phyloP scores from a whole-genome alignment of 2,888 invertebrate species.

The Temnothorax ravouxi region DNA sequence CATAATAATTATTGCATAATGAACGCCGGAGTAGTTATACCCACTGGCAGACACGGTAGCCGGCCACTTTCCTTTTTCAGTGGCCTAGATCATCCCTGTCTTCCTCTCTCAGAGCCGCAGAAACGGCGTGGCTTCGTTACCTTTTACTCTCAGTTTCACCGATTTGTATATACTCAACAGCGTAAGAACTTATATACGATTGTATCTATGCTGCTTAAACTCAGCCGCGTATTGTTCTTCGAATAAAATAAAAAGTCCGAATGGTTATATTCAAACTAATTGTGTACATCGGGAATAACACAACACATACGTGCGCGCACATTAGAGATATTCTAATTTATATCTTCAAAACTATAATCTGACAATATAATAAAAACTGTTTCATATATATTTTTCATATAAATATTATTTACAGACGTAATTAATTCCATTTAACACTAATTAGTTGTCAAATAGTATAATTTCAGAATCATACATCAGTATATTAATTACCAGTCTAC shows the following conservation, averaged over 20 bases:
- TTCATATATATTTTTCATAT: background rate
- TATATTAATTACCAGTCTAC: background rate
- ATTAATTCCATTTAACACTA: background rate
- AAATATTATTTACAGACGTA: background rate
- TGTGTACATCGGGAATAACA: too few relatives aligned
- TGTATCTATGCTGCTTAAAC: constrained; percentile 23
- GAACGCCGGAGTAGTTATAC: constrained; percentile 69
- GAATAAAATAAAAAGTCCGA: constrained; percentile 11
- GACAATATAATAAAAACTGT: background rate
- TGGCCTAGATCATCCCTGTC: constrained; percentile 85
- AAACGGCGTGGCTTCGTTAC: constrained; percentile 60
- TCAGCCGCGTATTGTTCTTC: background rate
- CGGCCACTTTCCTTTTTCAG: constrained; percentile 85
- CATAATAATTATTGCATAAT: constrained; percentile 84
- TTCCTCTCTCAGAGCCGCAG: constrained; percentile 76
- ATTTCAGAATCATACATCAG: background rate
- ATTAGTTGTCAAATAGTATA: background rate
- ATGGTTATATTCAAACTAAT: background rate
- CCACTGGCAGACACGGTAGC: constrained; percentile 76
- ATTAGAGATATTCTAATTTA: background rate
- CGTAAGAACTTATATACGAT: constrained; percentile 21
- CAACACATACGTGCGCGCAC: background rate
- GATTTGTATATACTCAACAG: constrained; percentile 45
- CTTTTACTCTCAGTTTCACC: constrained; percentile 66
- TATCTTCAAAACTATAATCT: background rate